These are phyloP conservation scores for Drosophila fulvimacula DNA, from an alignment of 2,888 invertebrate species.

Conservation along the genomic window DNA sequence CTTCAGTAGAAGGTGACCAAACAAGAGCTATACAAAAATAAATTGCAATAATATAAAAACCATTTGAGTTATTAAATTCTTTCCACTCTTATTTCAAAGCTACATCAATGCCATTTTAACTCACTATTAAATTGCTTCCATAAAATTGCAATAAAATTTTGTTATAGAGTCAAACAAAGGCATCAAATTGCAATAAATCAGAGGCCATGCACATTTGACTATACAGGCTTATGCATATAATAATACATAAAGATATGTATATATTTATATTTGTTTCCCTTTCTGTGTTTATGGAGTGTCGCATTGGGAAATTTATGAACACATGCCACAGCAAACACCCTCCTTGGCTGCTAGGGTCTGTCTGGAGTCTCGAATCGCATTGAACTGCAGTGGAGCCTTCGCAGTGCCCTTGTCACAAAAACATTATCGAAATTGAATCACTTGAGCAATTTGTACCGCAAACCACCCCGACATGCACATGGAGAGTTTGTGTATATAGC, in stretches of 20 bases:
- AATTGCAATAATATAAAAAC: not conserved
- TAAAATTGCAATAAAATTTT: constrained; percentile 21
- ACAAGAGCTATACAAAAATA: not conserved
- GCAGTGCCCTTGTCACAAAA: constrained; percentile 12
- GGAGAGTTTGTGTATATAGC: constrained; percentile 3
- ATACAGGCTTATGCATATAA: constrained; percentile 9
- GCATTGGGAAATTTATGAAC: constrained; percentile 46
- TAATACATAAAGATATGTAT: constrained; percentile 1
- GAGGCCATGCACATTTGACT: constrained; percentile 40
- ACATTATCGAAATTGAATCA: constrained; percentile 75
- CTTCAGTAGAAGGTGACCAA: not conserved
- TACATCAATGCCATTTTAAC: constrained; percentile 8
- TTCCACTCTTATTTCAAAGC: not conserved
- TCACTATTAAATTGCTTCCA: constrained; percentile 13
- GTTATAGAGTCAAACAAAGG: constrained; percentile 12
- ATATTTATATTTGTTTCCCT: constrained; percentile 27
- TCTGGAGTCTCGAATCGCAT: constrained; percentile 1
- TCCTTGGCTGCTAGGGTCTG: not conserved
- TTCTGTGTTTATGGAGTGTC: constrained; percentile 55
- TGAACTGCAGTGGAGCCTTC: constrained; percentile 20
- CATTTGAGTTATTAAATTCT: rapidly evolving
- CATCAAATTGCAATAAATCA: constrained; percentile 44
- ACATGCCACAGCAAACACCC: constrained; percentile 17
- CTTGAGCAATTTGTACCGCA: constrained; percentile 78
- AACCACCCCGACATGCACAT: constrained; percentile 46